Conservation (phyloP, 2,888 invertebrate genomes). For the Caenorhabditis sp. region DNA sequence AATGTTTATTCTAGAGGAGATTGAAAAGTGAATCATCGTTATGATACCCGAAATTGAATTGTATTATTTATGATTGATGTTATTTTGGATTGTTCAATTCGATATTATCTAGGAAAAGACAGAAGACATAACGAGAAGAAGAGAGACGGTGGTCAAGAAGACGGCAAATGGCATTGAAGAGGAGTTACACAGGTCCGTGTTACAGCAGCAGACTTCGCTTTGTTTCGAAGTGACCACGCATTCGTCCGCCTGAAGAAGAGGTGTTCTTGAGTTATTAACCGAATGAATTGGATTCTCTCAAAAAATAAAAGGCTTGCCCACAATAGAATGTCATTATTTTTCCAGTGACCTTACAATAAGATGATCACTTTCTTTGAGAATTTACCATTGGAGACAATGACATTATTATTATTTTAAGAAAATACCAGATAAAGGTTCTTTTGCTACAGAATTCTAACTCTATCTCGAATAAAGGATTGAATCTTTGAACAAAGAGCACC, state of each 20-base stretch:
- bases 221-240: constrained; percentile 59
- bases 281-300: too few species aligned
- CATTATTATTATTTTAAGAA: too few species aligned
- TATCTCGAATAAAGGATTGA: too few species aligned
- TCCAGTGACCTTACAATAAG: too few species aligned
- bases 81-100: constrained; percentile 1
- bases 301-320: too few species aligned
- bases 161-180: constrained; percentile 17
- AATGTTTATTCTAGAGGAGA: constrained; percentile 32
- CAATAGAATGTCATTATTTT: too few species aligned
- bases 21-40: constrained; percentile 35
- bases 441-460: too few species aligned
- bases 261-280: too few species aligned
- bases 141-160: constrained; percentile 12
- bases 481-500: neutral
- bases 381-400: too few species aligned
- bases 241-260: constrained; percentile 61
- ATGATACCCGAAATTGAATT: constrained; percentile 27
- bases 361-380: too few species aligned
- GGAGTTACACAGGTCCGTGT: constrained; percentile 56
- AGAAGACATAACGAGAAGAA: constrained; percentile 15
- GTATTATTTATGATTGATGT: too few species aligned
- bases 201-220: constrained; percentile 61
- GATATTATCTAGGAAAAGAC: neutral
- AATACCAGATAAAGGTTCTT: too few species aligned